Conservation (phyloP, 2,797 vertebrate genomes). For the Rhynchotus rufescens region DNA sequence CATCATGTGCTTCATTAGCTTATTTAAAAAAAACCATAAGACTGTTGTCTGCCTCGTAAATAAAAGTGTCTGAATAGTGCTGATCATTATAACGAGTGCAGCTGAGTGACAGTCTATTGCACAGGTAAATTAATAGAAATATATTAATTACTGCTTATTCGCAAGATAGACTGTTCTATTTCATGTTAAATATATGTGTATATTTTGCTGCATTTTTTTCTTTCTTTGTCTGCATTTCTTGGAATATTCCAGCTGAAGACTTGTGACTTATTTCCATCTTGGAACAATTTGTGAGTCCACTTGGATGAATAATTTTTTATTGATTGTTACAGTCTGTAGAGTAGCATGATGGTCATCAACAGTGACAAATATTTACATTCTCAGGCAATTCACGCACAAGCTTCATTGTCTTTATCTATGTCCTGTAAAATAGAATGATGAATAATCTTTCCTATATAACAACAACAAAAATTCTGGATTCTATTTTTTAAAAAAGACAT, state of each 20-base stretch:
- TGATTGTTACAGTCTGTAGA: not conserved
- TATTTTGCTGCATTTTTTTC: not conserved
- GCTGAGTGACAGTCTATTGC: not conserved
- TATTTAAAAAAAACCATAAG: not conserved
- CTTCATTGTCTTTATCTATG: not conserved
- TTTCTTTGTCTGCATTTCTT: not conserved
- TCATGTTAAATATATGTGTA: not conserved
- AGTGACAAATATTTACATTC: conserved; percentile 21
- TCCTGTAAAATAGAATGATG: not conserved
- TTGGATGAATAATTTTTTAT: not conserved
- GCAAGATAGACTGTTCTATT: not conserved
- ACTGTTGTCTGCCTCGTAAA: not conserved
- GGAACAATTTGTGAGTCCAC: not conserved
- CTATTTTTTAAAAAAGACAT: not conserved
- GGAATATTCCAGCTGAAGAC: not conserved
- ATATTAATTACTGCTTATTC: not conserved
- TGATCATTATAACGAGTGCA: not conserved
- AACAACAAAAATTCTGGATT: not conserved
- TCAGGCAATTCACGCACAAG: not conserved
- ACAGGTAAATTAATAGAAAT: not conserved
- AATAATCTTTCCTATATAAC: not conserved
- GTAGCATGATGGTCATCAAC: not conserved
- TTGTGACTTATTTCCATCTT: not conserved
- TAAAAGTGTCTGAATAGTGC: not conserved
- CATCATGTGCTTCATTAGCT: not conserved